Evolutionary conservation across 2,113 vertebrate species (phyloP), one percentile per base, ranked within the genome.

Genomic region (Mystacornis crossleyi): DNA sequence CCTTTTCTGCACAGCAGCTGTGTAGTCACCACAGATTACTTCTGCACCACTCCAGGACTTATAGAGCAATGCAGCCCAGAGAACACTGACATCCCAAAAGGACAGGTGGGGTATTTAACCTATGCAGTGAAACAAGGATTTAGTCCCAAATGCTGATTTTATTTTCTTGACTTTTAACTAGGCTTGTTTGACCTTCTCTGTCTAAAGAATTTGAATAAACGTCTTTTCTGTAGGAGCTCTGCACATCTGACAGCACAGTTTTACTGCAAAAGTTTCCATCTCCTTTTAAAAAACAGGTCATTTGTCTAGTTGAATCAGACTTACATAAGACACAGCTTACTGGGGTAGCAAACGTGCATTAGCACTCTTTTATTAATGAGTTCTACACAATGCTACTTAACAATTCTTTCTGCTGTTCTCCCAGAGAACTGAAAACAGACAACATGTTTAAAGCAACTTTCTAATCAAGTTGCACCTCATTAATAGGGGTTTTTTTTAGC

Each of bases 111-210:
- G 10, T 66, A 71, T 64, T 91, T 81, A 92, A 60, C 50, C 64
- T 55, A 36, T 20, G 36, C 18, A 58, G 26, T 14, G 23, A 82
- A n/a, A 75, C 51, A 74, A 87, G 8, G 53, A 82, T 87, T 94
- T 45, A 61, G 45, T 45, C 53, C 36, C 33, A 80, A 91, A 82
- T 15, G 29, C 23, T 79, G n/a, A 47, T 75, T 91, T 72, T 61
- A 64, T 89, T 94, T 74, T 24, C 55, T 40, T 40, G 33, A 87
- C 94, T 97, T 97, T 95, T 97, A 97, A 95, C 94, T 91, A 94
- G 82, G 83, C n/a, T 96, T 86, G n/a, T 95, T 94, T 96, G 93
- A 95, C 94, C 94, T 97, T 97, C 92, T 79, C 45, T 94, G 94
- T 95, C 72, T 57, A 79, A 70, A 71, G 26, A 96, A 97, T 97